These are phyloP conservation scores for Ophion costatus DNA, from an alignment of 2,888 invertebrate genomes.

Conservation along the genomic window DNA sequence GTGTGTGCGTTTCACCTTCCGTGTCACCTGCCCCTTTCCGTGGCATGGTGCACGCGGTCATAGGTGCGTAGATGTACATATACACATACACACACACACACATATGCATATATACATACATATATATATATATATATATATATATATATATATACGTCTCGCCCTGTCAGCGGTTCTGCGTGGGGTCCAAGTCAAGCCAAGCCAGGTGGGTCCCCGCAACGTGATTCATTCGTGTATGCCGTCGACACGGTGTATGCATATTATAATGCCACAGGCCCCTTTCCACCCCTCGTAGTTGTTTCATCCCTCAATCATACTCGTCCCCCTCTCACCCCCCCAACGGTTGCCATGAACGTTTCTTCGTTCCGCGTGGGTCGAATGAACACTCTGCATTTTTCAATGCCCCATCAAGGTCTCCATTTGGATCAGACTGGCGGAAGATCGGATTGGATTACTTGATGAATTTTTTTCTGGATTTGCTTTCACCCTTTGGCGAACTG, in stretches of 20 bases:
- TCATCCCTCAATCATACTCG: neutral
- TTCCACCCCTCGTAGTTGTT: neutral
- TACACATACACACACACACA: neutral
- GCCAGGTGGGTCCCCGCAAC: conserved; percentile 48
- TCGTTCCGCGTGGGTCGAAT: no score
- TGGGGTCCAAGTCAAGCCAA: conserved; percentile 24
- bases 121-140: no score
- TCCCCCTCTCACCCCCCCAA: neutral
- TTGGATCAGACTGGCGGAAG: no score
- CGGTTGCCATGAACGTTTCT: no score
- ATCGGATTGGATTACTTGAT: no score
- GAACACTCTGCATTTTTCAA: no score
- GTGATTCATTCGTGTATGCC: conserved; percentile 39
- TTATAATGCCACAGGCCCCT: neutral
- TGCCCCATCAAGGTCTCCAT: no score
- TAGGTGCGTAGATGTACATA: neutral
- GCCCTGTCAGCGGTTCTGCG: neutral
- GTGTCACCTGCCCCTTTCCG: conserved; percentile 49
- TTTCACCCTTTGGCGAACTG: no score
- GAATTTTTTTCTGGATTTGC: no score
- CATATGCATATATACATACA: no score
- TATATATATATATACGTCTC: neutral
- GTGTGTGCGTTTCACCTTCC: conserved; percentile 2
- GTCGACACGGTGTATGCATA: neutral
- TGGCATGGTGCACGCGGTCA: neutral